Evolutionary conservation across 2,113 vertebrate species (phyloP), one percentile per base, ranked within the genome.

Genomic region (Neotragus moschatus): DNA sequence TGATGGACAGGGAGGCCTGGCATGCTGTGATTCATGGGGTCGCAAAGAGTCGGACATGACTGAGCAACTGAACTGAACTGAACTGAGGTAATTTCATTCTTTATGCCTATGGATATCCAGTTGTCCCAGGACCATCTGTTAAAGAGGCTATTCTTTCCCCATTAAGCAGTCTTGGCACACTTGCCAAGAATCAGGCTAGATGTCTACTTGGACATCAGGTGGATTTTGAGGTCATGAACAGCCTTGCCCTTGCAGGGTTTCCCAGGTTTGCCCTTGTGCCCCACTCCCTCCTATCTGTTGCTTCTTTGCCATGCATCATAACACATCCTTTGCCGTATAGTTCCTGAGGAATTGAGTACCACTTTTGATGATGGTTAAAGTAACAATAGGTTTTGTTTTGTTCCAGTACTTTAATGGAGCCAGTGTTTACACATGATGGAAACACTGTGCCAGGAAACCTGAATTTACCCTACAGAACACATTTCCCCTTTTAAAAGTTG

Each of bases 51-150:
- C n/a, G n/a, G n/a, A n/a, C n/a, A n/a, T n/a, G n/a, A n/a, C n/a
- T n/a, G n/a, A n/a, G n/a, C n/a, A n/a, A n/a, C n/a, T n/a, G n/a
- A n/a, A n/a, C n/a, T n/a, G n/a, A n/a, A n/a, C n/a, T n/a, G n/a
- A n/a, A n/a, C n/a, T n/a, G 60, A 82, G 30, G 12, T 94, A 49
- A 33, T 94, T 88, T 26, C 33, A 36, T 63, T 88, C 73, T 21
- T 75, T 49, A 91, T 84, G 8, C 36, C 8, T 53, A 45, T 85
- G 19, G 33, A n/a, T 63, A 47, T 85, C 81, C 33, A 43, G 0
- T 85, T 91, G 21, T 45, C 11, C 16, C n/a, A 77, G 94, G 45
- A 79, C 58, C 49, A 82, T 58, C 51, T 96, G 19, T 84, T 90
- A 30, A 90, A 39, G 77, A 51, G 47, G 77, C 47, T 51, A 0